Base-by-base conservation (phyloP, 2,888 invertebrate species). In the Neria commutata region DNA sequence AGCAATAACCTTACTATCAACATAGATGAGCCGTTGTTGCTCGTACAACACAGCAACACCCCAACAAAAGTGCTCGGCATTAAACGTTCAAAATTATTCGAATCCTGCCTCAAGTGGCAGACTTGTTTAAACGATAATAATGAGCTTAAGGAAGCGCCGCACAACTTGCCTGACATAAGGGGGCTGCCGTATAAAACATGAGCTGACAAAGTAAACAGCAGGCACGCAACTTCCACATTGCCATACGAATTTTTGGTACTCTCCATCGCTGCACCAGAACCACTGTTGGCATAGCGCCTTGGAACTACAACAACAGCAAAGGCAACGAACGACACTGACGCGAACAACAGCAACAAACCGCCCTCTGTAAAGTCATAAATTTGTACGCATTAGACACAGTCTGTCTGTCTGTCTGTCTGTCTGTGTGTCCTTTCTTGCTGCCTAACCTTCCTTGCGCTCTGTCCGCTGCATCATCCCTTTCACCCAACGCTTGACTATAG, bases 381-480 rank as follows among this genome's bases (percentile, higher is more conserved):
- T 75, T 74, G 75, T 71, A 70, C 73, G 74, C 77, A 75, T 75
- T 77, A 75, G 76, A 74, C 70, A 73, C 72, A 71, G 73, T 66
- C 69, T 74, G 29, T 29, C 40, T 46, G 47, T 46, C 23, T 24
- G 49, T n/a, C 53, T 50, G 52, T 54, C 49, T 34, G 33, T 67
- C 29, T 29, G 6, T 29, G 29, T 11, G 11, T 11, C 11, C 29
- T 5, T 11, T 8, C 6, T 29, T 11, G 29, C 29, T 29, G 29
- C 11, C 5, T 5, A 5, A 29, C 29, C 11, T 11, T 29, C 29
- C 29, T 29, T 11, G 5, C 29, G n/a, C n/a, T n/a, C 29, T 29
- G 6, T 29, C 29, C 29, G 29, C 29, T 29, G n/a, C 29, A 11
- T 29, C 42, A 33, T 34, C 48, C 56, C 54, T 50, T 37, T 17